A percentile compares a stretch with the other conserved stretches of the same genome.
Conservation (phyloP, 2,113 vertebrate genomes). For the Bufo bufo region DNA sequence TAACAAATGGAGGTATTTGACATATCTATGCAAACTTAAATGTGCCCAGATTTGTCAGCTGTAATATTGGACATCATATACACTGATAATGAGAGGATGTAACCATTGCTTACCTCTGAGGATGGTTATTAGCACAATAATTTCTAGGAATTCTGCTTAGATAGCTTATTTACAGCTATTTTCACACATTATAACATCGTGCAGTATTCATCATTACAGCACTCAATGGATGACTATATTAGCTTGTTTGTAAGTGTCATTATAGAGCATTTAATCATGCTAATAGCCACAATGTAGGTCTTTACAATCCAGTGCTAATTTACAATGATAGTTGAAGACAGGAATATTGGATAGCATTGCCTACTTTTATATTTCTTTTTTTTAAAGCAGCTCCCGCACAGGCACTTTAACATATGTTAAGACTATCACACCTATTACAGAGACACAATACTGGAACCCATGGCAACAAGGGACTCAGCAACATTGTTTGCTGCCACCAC, state of each 20-base stretch:
- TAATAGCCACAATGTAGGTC: conserved; percentile 1
- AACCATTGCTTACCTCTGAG: neutral
- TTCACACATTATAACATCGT: conserved; percentile 1
- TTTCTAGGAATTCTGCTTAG: neutral
- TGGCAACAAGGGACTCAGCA: too few relatives aligned
- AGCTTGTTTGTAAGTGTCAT: neutral
- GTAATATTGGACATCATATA: neutral
- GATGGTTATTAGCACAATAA: conserved; percentile 33
- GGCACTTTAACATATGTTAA: neutral
- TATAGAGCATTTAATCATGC: neutral
- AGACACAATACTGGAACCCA: too few relatives aligned
- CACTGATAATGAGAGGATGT: conserved; percentile 13
- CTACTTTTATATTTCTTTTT: neutral
- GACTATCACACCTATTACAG: neutral
- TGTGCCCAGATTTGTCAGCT: conserved; percentile 14
- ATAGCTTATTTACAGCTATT: conserved; percentile 30
- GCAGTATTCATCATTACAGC: neutral
- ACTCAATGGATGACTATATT: neutral
- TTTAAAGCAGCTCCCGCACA: neutral
- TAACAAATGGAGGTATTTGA: conserved; percentile 10
- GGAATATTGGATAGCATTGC: neutral
- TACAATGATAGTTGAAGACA: neutral
- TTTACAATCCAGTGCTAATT: neutral
- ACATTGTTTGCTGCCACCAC: too few relatives aligned
- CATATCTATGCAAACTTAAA: conserved; percentile 14